These are phyloP conservation scores for Anguilla japonica DNA, from an alignment of 2,113 vertebrate genomes.

Conservation along the genomic window DNA sequence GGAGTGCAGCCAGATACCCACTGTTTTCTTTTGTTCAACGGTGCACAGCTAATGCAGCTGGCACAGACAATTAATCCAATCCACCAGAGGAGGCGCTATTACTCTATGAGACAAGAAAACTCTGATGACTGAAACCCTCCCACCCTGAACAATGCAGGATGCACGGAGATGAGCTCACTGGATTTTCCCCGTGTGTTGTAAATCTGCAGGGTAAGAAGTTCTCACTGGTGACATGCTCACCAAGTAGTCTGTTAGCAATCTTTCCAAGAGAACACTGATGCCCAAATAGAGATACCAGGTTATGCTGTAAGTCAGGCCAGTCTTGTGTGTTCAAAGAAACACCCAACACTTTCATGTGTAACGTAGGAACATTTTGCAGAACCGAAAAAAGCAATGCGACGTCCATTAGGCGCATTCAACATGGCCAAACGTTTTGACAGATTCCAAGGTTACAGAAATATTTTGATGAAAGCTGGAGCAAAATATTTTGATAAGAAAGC, in stretches of 20 bases:
- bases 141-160: background rate
- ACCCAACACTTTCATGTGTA: constrained; percentile 47
- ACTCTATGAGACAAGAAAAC: background rate
- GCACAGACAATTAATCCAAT: too few relatives aligned
- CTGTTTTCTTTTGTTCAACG: too few relatives aligned
- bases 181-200: background rate
- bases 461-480: constrained; percentile 60
- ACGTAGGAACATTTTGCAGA: constrained; percentile 52
- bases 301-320: constrained; percentile 62
- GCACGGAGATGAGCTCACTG: background rate
- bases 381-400: constrained; percentile 42
- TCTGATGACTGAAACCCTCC: background rate
- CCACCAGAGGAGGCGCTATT: too few relatives aligned
- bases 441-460: constrained; percentile 69
- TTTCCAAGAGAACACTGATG: constrained; percentile 55
- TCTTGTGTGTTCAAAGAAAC: constrained; percentile 60
- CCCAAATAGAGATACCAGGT: constrained; percentile 40
- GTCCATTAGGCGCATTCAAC: constrained; percentile 59
- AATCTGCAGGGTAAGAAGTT: background rate
- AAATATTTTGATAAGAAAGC: constrained; percentile 67
- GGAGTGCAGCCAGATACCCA: too few relatives aligned
- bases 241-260: constrained; percentile 33
- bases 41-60: too few relatives aligned
- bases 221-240: constrained; percentile 59
- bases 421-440: constrained; percentile 67